These are phyloP conservation scores for Phthorimaea operculella DNA, from an alignment of 1,140 invertebrate genomes.

Conservation along the genomic window DNA sequence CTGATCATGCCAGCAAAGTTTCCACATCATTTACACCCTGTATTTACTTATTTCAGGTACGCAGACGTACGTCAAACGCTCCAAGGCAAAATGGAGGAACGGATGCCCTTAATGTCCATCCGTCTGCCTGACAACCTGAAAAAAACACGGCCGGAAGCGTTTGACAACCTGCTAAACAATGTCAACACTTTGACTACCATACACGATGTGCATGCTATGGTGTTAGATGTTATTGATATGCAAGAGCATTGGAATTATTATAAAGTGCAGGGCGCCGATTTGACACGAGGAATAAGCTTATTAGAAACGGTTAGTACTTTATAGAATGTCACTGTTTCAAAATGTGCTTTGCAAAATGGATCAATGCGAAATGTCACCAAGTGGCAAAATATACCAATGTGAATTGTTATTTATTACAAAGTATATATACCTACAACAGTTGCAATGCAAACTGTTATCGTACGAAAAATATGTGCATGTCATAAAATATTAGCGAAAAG, in stretches of 20 bases:
- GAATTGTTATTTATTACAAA: background rate
- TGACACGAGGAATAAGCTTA: constrained; percentile 74
- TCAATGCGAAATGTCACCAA: background rate
- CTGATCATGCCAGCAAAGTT: too few species aligned
- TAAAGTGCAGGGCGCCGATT: constrained; percentile 63
- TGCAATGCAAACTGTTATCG: too few species aligned
- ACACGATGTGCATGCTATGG: constrained; percentile 82
- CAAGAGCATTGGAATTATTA: constrained; percentile 24
- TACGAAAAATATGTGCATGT: too few species aligned
- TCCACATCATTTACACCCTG: too few species aligned
- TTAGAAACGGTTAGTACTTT: constrained; percentile 73
- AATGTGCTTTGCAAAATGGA: background rate
- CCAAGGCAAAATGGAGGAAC: constrained; percentile 91
- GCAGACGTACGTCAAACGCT: constrained; percentile 83
- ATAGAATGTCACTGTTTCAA: background rate
- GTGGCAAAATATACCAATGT: background rate
- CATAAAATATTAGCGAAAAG: too few species aligned
- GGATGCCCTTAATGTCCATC: constrained; percentile 86
- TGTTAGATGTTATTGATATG: constrained; percentile 73
- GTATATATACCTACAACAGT: too few species aligned
- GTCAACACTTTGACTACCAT: constrained; percentile 78
- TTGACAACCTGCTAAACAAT: constrained; percentile 76
- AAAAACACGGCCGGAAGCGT: constrained; percentile 70
- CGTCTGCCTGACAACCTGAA: constrained; percentile 78
- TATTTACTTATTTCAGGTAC: constrained; percentile 79